Evolutionary conservation across 23 tunicate genomes (phyloP).

Genomic region (Halocynthia aurantium): DNA sequence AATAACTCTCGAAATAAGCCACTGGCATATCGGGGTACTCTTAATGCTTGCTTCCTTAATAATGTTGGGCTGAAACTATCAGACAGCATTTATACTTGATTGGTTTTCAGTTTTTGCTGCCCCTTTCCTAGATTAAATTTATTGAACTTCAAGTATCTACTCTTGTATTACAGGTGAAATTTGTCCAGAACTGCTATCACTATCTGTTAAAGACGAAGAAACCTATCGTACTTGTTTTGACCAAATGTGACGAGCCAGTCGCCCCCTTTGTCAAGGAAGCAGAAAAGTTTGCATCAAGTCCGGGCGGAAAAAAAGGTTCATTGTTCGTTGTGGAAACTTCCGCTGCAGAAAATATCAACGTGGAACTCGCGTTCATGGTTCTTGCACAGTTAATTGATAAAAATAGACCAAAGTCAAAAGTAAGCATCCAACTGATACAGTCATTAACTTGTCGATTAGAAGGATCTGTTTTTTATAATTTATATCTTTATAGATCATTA

Average conservation of each 20-base stretch:
- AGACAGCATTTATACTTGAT: too few species aligned
- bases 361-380: slow-evolving; percentile 49
- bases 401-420: slow-evolving; percentile 61
- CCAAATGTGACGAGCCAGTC: slow-evolving; percentile 82
- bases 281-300: slow-evolving; percentile 52
- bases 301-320: slow-evolving; percentile 51
- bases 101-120: too few species aligned
- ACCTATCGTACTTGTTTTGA: slow-evolving; percentile 65
- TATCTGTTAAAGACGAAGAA: slow-evolving; percentile 75
- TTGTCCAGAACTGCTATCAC: slow-evolving; percentile 61
- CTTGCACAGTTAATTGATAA: slow-evolving; percentile 94
- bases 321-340: slow-evolving; percentile 77
- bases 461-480: neutral
- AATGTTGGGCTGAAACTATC: too few species aligned
- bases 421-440: neutral
- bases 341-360: slow-evolving; percentile 87
- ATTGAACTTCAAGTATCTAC: neutral
- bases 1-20: too few species aligned
- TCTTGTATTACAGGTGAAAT: slow-evolving; percentile 42
- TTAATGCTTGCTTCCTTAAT: too few species aligned
- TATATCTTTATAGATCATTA: slow-evolving; percentile 31
- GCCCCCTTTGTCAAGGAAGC: slow-evolving; percentile 38
- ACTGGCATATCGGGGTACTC: too few species aligned
- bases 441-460: neutral
- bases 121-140: too few species aligned